phyloP scores from a whole-genome alignment of 2,113 vertebrate species.

The Corydoras maculifer region DNA sequence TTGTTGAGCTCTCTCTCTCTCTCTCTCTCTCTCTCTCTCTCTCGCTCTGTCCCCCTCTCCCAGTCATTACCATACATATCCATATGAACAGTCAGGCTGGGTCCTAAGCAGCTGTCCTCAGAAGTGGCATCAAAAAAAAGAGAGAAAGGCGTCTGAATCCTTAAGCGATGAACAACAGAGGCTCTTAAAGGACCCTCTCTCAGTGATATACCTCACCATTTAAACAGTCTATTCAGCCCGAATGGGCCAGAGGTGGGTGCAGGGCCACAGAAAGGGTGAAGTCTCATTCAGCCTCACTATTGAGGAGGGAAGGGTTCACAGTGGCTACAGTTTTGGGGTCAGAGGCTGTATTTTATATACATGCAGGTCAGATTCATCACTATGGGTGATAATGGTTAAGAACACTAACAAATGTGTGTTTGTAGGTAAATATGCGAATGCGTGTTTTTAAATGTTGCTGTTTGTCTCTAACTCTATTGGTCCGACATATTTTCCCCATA shows the following conservation, averaged over 20 bases:
- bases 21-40: not conserved
- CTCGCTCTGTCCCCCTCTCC: constrained; percentile 25
- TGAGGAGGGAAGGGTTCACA: constrained; percentile 20
- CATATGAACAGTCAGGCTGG: constrained; percentile 45
- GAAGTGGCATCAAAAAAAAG: constrained; percentile 35
- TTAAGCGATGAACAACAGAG: constrained; percentile 35
- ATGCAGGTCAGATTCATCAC: constrained; percentile 16
- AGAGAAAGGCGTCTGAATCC: constrained; percentile 24
- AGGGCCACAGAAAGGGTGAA: constrained; percentile 26
- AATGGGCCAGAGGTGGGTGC: constrained; percentile 30
- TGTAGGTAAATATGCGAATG: not conserved
- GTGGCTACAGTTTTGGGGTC: constrained; percentile 25
- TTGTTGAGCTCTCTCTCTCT: constrained; percentile 37
- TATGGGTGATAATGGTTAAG: not conserved
- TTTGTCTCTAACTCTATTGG: not conserved
- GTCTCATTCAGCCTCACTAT: constrained; percentile 14
- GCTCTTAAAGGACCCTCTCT: constrained; percentile 26
- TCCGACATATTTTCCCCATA: not conserved
- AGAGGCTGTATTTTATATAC: constrained; percentile 20
- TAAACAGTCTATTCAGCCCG: constrained; percentile 30
- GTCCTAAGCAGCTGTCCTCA: constrained; percentile 43
- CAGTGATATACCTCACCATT: constrained; percentile 29
- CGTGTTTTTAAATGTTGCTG: not conserved
- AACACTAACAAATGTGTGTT: not conserved
- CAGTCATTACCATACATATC: constrained; percentile 49